Evolutionary conservation across 92 coral and sea anemone genomes (phyloP), one percentile per base, ranked within the genome.

Genomic region (Micromussa lordhowensis): DNA sequence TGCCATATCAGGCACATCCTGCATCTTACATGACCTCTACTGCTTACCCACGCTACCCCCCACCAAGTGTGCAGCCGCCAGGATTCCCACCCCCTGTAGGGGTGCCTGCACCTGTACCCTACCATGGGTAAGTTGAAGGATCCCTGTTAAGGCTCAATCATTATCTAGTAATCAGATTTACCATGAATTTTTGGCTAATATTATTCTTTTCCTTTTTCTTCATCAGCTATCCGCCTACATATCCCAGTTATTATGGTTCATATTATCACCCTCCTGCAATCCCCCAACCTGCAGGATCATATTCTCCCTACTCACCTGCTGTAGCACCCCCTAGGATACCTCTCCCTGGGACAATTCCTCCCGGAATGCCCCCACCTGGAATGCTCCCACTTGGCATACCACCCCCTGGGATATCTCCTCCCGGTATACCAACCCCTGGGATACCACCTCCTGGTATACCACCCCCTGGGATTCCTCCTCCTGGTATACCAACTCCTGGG

Each of bases 241-340:
- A 86, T 26, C 85, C 87, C 26, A 77, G 90, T 68, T 81, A 87
- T 57, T 87, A 87, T 72, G 80, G 80, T 10, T 64, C 84, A 4
- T 71, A 73, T 29, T 85, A 29, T 73, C 90, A 82, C 88, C 92
- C 87, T 29, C 48, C 58, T 51, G 63, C 40, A 29, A 16, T 82
- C 63, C 91, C 88, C 28, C 86, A 83, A 44, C 86, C 82, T 18
- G 78, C 35, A 34, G 88, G 63, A 24, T 75, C 87, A 63, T 68
- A 79, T 75, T 69, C 64, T 44, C 69, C 63, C 17, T 58, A 48
- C 18, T 49, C 91, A 18, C 83, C 93, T 21, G 80, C 83, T 38
- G 61, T 87, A 35, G 90, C 88, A 54, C 94, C 84, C 30, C 91
- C 94, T 66, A 70, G 87, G 22, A 59, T 91, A 44, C 90, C 90